Conservation (phyloP, 2,113 vertebrate species). For the Ctenomys sociabilis region DNA sequence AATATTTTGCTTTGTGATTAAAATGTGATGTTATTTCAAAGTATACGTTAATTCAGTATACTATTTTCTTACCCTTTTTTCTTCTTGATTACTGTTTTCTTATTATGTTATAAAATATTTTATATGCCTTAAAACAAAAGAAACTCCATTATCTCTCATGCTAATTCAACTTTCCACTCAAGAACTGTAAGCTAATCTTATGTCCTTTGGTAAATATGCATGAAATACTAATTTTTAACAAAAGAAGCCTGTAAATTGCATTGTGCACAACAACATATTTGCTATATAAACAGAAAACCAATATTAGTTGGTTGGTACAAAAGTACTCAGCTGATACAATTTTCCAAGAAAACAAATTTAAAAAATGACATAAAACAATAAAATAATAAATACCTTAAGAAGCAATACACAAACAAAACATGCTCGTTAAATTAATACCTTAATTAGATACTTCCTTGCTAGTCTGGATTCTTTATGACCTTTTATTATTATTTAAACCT, state of each 20-base stretch:
- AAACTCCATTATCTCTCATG: conserved; percentile 61
- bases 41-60: conserved; percentile 75
- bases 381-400: background rate
- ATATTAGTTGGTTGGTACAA: background rate
- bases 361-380: background rate
- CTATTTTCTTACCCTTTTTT: conserved; percentile 66
- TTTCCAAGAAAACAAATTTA: conserved; percentile 28
- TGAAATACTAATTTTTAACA: conserved; percentile 65
- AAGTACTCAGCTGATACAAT: conserved; percentile 28
- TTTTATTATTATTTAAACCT: conserved; percentile 24
- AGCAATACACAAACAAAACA: conserved; percentile 15
- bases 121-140: conserved; percentile 63
- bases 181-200: conserved; percentile 64
- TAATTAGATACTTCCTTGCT: background rate
- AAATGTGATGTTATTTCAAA: conserved; percentile 66
- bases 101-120: conserved; percentile 62
- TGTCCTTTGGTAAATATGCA: conserved; percentile 53
- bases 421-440: background rate
- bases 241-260: background rate
- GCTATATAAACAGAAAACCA: conserved; percentile 22
- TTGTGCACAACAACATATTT: background rate
- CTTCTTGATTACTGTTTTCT: conserved; percentile 55
- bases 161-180: conserved; percentile 51
- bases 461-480: conserved; percentile 40
- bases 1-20: conserved; percentile 77